Percentiles rank a stretch among this genome's conserved stretches.
phyloP scores from a whole-genome alignment of 2,797 vertebrate species.

The Galaxias olidus region DNA sequence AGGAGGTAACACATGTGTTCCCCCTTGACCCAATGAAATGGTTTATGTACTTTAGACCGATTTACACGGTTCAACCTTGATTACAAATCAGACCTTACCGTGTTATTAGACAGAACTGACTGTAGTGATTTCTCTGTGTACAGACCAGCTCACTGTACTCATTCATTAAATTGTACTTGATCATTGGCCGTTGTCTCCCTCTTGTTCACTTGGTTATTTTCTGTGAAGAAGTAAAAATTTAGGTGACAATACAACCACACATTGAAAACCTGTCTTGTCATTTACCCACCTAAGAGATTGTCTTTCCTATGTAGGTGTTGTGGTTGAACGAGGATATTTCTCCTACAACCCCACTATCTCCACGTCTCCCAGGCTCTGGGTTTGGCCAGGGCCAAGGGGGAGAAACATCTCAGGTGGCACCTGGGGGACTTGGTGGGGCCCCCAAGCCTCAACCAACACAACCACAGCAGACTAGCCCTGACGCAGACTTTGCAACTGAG shows the following conservation, averaged over 20 bases:
- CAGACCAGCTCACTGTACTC: no score
- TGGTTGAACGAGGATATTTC: conserved; percentile 80
- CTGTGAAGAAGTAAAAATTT: no score
- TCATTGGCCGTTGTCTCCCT: no score
- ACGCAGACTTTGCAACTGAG: conserved; percentile 84
- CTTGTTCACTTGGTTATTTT: no score
- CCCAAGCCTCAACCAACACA: conserved; percentile 57
- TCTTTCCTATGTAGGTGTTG: conserved; percentile 72
- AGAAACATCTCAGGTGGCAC: conserved; percentile 43
- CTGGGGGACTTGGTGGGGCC: conserved; percentile 62
- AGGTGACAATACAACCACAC: background rate
- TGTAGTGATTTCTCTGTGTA: no score
- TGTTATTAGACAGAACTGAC: no score
- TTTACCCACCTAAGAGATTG: background rate
- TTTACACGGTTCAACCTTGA: no score
- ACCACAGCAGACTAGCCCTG: conserved; percentile 79
- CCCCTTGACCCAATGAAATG: no score
- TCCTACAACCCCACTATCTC: conserved; percentile 66
- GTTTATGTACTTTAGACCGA: no score
- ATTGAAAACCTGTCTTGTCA: background rate
- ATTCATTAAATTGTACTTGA: no score
- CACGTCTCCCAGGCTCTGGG: conserved; percentile 49
- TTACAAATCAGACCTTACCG: no score
- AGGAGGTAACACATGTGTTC: no score
- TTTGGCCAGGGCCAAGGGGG: conserved; percentile 52